These are phyloP conservation scores for Eupithecia exiguata DNA, from an alignment of 2,888 invertebrate species.

Conservation along the genomic window DNA sequence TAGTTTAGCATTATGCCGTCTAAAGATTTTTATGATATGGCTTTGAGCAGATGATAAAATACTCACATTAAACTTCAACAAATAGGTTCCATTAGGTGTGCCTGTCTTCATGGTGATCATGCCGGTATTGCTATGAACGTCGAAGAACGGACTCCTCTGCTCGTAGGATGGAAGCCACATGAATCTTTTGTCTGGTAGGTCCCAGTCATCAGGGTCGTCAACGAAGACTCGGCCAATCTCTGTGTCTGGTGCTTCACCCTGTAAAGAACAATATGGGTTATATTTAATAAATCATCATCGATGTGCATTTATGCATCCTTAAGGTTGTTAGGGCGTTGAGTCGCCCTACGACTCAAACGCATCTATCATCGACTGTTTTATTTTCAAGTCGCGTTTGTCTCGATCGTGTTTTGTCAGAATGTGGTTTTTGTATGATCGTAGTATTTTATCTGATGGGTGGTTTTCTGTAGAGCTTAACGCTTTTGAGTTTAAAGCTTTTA, in stretches of 20 bases:
- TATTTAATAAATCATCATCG: not conserved
- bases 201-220: constrained; percentile 98
- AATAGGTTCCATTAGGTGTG: constrained; percentile 89
- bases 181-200: constrained; percentile 95
- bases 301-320: not conserved
- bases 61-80: constrained; percentile 87
- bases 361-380: not conserved
- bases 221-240: constrained; percentile 97
- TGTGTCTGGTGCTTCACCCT: constrained; percentile 90
- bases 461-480: not conserved
- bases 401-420: not conserved
- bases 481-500: too few relatives aligned
- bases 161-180: constrained; percentile 85
- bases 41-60: not conserved
- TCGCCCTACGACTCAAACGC: not conserved
- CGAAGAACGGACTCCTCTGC: constrained; percentile 86
- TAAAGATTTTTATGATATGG: too few relatives aligned
- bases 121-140: constrained; percentile 89
- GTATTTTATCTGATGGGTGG: not conserved
- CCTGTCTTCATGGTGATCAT: constrained; percentile 94
- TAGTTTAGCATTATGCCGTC: too few relatives aligned
- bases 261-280: constrained; percentile 23
- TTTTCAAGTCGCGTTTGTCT: not conserved
- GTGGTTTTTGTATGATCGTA: not conserved
- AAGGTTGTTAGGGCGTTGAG: too few relatives aligned